Conservation (phyloP, 2,888 invertebrate species). For the Norana najaformis region DNA sequence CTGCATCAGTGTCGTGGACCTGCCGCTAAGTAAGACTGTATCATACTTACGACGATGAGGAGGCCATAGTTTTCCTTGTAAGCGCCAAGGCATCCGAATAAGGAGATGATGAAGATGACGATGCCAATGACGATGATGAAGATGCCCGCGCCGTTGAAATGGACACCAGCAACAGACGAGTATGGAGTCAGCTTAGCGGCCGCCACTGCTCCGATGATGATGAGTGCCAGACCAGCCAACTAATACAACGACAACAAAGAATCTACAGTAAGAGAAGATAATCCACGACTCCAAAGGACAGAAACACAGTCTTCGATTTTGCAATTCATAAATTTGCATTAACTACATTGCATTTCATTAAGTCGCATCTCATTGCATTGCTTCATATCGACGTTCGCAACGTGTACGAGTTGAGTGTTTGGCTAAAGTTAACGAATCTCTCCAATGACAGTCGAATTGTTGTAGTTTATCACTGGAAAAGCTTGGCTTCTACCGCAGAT, state of each 20-base stretch:
- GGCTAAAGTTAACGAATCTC: no score
- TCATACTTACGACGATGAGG: constrained; percentile 79
- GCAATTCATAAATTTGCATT: not conserved
- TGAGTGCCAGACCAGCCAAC: constrained; percentile 7
- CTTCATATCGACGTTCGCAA: no score
- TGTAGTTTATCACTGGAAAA: no score
- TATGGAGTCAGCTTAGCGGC: not conserved
- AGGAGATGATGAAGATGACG: constrained; percentile 86
- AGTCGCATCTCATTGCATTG: no score
- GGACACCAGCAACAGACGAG: not conserved
- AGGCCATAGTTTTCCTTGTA: constrained; percentile 93
- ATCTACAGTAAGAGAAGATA: not conserved
- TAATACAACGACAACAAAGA: not conserved
- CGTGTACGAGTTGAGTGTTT: no score
- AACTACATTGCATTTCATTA: no score
- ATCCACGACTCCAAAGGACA: not conserved
- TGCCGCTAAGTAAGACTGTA: no score
- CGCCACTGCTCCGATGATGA: constrained; percentile 10
- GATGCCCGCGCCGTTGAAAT: constrained; percentile 75
- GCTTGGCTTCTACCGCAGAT: no score
- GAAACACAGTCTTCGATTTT: not conserved
- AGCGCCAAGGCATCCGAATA: constrained; percentile 97
- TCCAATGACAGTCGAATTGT: no score
- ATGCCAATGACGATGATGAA: constrained; percentile 84
- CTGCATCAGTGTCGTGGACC: not conserved